Percentiles rank a stretch among this genome's conserved stretches.
Evolutionary conservation across 2,888 invertebrate species (phyloP).

Genomic region (Eudasyphora cyanicolor): DNA sequence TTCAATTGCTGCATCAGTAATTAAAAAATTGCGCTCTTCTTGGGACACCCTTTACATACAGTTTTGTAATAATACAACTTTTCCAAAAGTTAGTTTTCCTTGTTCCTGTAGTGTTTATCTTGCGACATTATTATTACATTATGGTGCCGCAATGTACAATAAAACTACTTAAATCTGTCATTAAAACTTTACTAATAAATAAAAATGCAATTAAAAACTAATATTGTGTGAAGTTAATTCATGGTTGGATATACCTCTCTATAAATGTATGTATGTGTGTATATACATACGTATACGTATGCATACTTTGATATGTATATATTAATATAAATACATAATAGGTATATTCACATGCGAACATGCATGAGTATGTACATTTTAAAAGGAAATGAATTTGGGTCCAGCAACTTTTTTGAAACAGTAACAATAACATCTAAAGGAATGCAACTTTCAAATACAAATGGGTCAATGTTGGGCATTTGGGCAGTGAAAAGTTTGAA

Average conservation of each 20-base stretch:
- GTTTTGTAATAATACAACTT: too few species aligned
- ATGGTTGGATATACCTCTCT: not conserved
- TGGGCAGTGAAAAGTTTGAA: too few species aligned
- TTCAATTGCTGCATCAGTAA: too few species aligned
- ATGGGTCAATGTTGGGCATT: too few species aligned
- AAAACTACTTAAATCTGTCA: slow-evolving; percentile 6
- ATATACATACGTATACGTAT: not conserved
- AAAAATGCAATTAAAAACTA: slow-evolving; percentile 22
- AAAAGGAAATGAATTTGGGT: not conserved
- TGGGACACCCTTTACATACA: too few species aligned
- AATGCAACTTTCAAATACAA: too few species aligned
- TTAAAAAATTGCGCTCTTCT: too few species aligned
- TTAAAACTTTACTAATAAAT: slow-evolving; percentile 21
- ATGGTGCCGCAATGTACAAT: not conserved
- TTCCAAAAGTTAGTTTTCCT: not conserved
- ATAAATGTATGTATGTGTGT: not conserved
- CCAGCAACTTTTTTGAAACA: not conserved
- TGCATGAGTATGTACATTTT: too few species aligned
- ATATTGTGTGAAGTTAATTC: slow-evolving; percentile 12
- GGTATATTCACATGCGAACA: too few species aligned
- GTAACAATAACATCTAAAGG: too few species aligned
- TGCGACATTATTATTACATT: slow-evolving; percentile 12
- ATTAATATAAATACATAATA: not conserved
- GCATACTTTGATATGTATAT: too few species aligned
- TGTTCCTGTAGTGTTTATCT: not conserved